These are phyloP conservation scores for Oryctolagus cuniculus DNA, from an alignment of 2,113 vertebrate species.

Conservation along the genomic window DNA sequence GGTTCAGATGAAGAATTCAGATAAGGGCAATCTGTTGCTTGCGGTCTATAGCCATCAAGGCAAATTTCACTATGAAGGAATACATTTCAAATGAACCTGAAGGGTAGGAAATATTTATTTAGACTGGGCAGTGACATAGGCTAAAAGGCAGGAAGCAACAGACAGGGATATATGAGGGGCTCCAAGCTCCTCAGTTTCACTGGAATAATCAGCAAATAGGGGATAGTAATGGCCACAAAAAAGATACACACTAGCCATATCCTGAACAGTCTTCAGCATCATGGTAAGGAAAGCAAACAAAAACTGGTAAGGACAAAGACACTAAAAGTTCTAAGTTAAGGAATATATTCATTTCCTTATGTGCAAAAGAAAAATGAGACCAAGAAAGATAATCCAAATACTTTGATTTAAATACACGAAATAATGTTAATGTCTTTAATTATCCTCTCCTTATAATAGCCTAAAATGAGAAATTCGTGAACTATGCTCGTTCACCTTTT, in stretches of 20 bases:
- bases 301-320: slow-evolving; percentile 44
- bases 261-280: not conserved
- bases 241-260: not conserved
- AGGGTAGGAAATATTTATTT: not conserved
- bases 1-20: not conserved
- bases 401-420: not conserved
- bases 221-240: not conserved
- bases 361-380: not conserved
- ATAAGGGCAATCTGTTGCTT: not conserved
- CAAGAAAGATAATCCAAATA: not conserved
- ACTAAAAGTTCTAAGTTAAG: not conserved
- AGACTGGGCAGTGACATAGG: not conserved
- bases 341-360: not conserved
- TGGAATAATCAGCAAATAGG: not conserved
- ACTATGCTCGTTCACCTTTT: not conserved
- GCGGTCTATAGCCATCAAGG: not conserved
- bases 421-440: not conserved
- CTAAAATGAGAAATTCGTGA: not conserved
- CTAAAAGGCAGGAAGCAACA: not conserved
- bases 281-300: not conserved
- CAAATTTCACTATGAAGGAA: not conserved
- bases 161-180: not conserved
- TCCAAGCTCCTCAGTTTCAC: not conserved
- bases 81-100: not conserved
- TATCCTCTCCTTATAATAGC: not conserved